These are phyloP conservation scores for Chirona hameri DNA, from an alignment of 2,888 invertebrate species.

Conservation along the genomic window DNA sequence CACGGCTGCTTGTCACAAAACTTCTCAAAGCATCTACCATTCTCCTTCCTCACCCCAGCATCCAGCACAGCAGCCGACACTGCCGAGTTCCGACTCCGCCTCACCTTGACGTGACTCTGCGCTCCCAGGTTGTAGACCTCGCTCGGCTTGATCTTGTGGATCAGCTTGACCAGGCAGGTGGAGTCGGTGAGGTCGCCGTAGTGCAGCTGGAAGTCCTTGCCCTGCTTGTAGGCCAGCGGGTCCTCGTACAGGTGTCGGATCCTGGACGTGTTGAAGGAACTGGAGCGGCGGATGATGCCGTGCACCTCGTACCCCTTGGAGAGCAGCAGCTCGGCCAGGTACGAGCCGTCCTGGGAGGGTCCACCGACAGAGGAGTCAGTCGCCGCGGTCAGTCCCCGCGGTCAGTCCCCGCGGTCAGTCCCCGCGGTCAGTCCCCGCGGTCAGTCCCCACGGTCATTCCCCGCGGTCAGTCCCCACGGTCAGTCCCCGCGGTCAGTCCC, in stretches of 20 bases:
- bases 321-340: slow-evolving; percentile 87
- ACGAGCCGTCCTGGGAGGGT: slow-evolving; percentile 83
- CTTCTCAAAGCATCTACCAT: too few species aligned
- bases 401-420: too few species aligned
- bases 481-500: too few species aligned
- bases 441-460: too few species aligned
- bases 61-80: neutral
- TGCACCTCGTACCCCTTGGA: slow-evolving; percentile 92
- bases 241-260: slow-evolving; percentile 95
- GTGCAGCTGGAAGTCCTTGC: slow-evolving; percentile 70
- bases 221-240: slow-evolving; percentile 72
- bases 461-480: too few species aligned
- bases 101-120: slow-evolving; percentile 96
- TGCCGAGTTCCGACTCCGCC: neutral
- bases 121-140: slow-evolving; percentile 99
- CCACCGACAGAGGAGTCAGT: neutral
- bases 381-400: too few species aligned
- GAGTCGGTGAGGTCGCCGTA: slow-evolving; percentile 99
- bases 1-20: too few species aligned
- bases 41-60: too few species aligned
- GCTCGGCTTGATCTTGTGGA: slow-evolving; percentile 70
- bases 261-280: slow-evolving; percentile 92
- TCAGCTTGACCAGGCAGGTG: slow-evolving; percentile 84
- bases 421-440: too few species aligned
- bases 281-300: slow-evolving; percentile 89